phyloP scores from a whole-genome alignment of 2,888 invertebrate species.

The Hirtodrosophila confusa region DNA sequence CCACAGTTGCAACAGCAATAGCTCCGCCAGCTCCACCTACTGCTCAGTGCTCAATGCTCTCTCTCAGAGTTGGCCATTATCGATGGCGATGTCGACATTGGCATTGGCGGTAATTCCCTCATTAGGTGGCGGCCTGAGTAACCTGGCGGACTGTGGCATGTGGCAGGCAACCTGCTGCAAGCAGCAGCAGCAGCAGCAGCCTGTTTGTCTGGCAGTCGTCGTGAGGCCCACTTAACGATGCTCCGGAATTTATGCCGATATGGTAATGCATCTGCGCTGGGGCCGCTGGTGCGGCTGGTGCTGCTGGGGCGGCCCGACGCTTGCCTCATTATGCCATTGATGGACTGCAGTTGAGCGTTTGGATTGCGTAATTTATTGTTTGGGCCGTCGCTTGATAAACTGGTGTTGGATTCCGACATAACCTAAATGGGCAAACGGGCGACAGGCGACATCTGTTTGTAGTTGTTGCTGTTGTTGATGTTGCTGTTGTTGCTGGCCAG shows the following conservation, averaged over 20 bases:
- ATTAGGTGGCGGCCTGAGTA: conserved; percentile 72
- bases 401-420: conserved; percentile 70
- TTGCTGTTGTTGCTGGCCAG: conserved; percentile 9
- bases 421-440: conserved; percentile 72
- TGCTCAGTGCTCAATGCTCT: conserved; percentile 14
- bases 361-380: conserved; percentile 84
- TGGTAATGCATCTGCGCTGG: conserved; percentile 75
- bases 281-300: conserved; percentile 34
- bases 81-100: conserved; percentile 59
- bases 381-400: conserved; percentile 77
- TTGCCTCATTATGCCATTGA: conserved; percentile 80
- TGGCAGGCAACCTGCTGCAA: conserved; percentile 50
- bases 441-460: conserved; percentile 66
- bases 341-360: conserved; percentile 81
- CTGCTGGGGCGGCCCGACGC: conserved; percentile 52
- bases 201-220: conserved; percentile 57
- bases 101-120: conserved; percentile 81
- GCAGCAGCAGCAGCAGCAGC: conserved; percentile 41
- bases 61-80: conserved; percentile 41
- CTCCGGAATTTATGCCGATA: conserved; percentile 83
- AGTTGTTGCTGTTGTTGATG: conserved; percentile 30
- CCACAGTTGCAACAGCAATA: neutral
- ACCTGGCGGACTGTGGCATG: conserved; percentile 51
- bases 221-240: conserved; percentile 79
- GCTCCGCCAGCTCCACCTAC: conserved; percentile 28